These are phyloP conservation scores for Acrobasis consociella DNA, from an alignment of 2,888 invertebrate genomes.

Conservation along the genomic window DNA sequence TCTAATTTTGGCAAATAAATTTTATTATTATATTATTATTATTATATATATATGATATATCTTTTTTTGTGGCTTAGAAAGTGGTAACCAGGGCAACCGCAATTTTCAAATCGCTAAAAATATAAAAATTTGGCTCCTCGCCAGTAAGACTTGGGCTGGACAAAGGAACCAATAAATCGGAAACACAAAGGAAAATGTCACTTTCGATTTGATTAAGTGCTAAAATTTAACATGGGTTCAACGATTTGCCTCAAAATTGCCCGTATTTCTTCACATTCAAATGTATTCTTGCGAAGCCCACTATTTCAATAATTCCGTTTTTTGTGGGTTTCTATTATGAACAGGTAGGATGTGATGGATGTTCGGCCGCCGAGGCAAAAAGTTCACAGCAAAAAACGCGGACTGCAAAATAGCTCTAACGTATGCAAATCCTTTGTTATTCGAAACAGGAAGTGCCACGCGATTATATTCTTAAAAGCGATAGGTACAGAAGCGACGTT, in stretches of 20 bases:
- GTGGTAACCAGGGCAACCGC: not conserved
- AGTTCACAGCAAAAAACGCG: slow-evolving; percentile 38
- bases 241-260: slow-evolving; percentile 6
- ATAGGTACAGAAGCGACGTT: not conserved
- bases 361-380: slow-evolving; percentile 34
- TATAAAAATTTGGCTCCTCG: not conserved
- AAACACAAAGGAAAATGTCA: slow-evolving; percentile 17
- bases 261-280: slow-evolving; percentile 5
- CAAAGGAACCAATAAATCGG: slow-evolving; percentile 18
- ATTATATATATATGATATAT: no score
- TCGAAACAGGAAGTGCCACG: not conserved
- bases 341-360: slow-evolving; percentile 36
- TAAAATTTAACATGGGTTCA: slow-evolving; percentile 20
- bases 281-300: slow-evolving; percentile 7
- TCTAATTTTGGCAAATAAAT: no score
- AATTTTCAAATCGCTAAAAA: not conserved
- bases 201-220: slow-evolving; percentile 19
- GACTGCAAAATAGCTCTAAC: slow-evolving; percentile 28
- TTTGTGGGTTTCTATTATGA: slow-evolving; percentile 26
- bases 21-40: no score
- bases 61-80: no score
- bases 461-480: slow-evolving; percentile 6
- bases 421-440: slow-evolving; percentile 48
- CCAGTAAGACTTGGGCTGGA: not conserved
- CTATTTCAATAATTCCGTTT: slow-evolving; percentile 25